A percentile compares a stretch with the other conserved stretches of the same genome.
phyloP scores from a whole-genome alignment of 1,140 invertebrate genomes.

The Eupeodes corollae region DNA sequence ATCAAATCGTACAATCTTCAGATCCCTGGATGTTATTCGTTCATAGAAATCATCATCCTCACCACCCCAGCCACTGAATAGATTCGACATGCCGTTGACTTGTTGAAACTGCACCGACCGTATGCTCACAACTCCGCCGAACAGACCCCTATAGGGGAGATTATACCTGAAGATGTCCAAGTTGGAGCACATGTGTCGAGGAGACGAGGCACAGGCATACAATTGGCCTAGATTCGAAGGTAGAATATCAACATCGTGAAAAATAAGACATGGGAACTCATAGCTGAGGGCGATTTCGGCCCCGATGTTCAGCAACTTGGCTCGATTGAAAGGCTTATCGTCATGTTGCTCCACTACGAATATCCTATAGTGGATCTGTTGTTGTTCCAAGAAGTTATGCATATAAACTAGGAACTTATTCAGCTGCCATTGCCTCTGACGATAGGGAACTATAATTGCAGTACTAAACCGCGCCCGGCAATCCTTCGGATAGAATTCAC shows the following conservation, averaged over 20 bases:
- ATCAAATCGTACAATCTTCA: constrained; percentile 56
- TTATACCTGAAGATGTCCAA: constrained; percentile 79
- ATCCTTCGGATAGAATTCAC: constrained; percentile 44
- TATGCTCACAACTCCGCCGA: constrained; percentile 68
- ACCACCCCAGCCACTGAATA: constrained; percentile 78
- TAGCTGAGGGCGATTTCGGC: constrained; percentile 61
- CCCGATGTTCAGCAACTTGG: constrained; percentile 87
- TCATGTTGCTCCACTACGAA: constrained; percentile 83
- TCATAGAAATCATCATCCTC: constrained; percentile 84
- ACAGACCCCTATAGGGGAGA: constrained; percentile 59
- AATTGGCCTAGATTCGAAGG: constrained; percentile 81
- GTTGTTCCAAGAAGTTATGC: constrained; percentile 77
- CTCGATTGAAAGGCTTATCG: constrained; percentile 76
- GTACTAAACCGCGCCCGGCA: constrained; percentile 67
- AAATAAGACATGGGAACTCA: constrained; percentile 77
- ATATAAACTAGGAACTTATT: constrained; percentile 74
- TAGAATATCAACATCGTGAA: constrained; percentile 91
- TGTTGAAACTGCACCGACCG: constrained; percentile 55
- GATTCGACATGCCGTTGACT: constrained; percentile 80
- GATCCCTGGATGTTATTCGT: constrained; percentile 42
- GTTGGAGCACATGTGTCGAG: constrained; percentile 86
- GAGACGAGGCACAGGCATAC: constrained; percentile 78
- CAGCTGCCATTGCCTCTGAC: constrained; percentile 72
- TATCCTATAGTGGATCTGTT: constrained; percentile 70
- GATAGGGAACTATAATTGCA: constrained; percentile 80